Conservation (phyloP, 2,113 vertebrate genomes). For the Poecilia latipinna region DNA sequence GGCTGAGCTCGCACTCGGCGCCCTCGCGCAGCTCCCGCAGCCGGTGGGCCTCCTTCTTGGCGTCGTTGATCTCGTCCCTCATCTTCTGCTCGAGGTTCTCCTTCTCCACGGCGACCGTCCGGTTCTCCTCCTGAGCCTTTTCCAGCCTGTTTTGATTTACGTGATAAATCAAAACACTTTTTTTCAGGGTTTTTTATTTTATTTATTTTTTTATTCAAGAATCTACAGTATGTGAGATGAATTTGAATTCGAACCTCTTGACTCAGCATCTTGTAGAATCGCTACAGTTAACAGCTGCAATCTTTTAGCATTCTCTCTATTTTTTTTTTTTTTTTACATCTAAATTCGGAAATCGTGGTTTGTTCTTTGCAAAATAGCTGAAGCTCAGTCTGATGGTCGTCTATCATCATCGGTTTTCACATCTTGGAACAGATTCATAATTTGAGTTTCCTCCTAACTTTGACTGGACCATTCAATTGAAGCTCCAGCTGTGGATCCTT, state of each 20-base stretch:
- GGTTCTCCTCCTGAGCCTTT: constrained; percentile 98
- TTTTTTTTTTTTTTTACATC: not conserved
- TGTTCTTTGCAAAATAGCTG: not conserved
- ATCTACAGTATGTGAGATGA: not conserved
- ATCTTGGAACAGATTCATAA: no score
- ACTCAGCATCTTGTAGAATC: not conserved
- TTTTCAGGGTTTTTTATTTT: no score
- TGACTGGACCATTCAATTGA: not conserved
- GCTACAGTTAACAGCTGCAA: not conserved
- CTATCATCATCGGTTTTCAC: not conserved
- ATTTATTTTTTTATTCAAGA: not conserved
- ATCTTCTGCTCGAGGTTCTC: constrained; percentile 98
- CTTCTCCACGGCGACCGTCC: constrained; percentile 97
- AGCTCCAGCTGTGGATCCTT: no score
- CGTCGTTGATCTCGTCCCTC: constrained; percentile 95
- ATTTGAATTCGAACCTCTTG: not conserved
- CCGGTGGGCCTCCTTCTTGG: constrained; percentile 92
- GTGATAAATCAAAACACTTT: not conserved
- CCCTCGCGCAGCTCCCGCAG: constrained; percentile 91
- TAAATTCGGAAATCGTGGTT: not conserved
- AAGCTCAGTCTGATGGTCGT: not conserved
- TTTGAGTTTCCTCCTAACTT: no score
- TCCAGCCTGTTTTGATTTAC: constrained; percentile 85
- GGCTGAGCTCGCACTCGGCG: constrained; percentile 93
- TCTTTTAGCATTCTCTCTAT: no score